These are phyloP conservation scores for Brachionus sp. DNA, from an alignment of 1,140 invertebrate genomes.

Conservation along the genomic window DNA sequence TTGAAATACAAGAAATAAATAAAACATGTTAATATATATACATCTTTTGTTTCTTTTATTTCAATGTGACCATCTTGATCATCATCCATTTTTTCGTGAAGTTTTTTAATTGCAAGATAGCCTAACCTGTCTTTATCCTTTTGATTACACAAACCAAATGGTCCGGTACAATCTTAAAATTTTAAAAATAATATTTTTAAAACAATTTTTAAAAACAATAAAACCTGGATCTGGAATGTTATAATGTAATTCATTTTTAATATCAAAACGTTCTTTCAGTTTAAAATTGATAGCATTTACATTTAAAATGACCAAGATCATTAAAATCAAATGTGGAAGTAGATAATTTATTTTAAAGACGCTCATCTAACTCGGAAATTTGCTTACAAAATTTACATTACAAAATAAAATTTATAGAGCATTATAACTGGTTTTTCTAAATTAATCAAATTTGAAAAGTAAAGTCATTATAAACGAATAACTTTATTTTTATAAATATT, in stretches of 20 bases:
- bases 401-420: no score
- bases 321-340: background rate
- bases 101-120: conserved; percentile 32
- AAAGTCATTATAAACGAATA: no score
- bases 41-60: conserved; percentile 30
- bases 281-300: background rate
- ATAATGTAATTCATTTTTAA: background rate
- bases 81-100: conserved; percentile 46
- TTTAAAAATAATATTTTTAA: background rate
- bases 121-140: conserved; percentile 39
- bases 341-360: no score
- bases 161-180: conserved; percentile 27
- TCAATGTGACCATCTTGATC: conserved; percentile 43
- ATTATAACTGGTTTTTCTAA: no score
- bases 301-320: background rate
- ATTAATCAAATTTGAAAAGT: no score
- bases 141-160: conserved; percentile 42
- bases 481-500: no score
- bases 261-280: background rate
- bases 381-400: no score
- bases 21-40: background rate
- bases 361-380: no score
- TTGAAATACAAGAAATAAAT: background rate
- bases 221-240: conserved; percentile 33
- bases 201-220: background rate